These are phyloP conservation scores for Sebastolobus altivelis DNA, from an alignment of 2,797 vertebrate genomes.

Conservation along the genomic window DNA sequence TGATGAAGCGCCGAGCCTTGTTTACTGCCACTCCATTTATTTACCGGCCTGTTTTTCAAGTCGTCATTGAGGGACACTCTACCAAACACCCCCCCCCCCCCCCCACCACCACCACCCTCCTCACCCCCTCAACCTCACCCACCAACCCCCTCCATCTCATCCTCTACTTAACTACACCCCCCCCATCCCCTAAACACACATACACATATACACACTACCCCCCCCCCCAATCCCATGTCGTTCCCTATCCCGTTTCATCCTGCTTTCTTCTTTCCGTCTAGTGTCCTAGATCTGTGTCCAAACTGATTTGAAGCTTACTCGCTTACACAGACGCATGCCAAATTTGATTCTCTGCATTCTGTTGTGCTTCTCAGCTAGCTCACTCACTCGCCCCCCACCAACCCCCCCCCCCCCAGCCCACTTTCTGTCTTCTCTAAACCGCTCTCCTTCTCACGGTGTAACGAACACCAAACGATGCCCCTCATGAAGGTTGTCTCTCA, in stretches of 20 bases:
- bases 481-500: slow-evolving; percentile 60
- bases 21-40: slow-evolving; percentile 84
- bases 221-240: slow-evolving; percentile 71
- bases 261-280: slow-evolving; percentile 76
- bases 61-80: slow-evolving; percentile 80
- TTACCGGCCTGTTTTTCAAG: slow-evolving; percentile 81
- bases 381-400: slow-evolving; percentile 28
- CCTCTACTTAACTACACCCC: slow-evolving; percentile 55
- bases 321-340: slow-evolving; percentile 81
- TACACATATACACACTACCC: slow-evolving; percentile 53
- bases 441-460: slow-evolving; percentile 71
- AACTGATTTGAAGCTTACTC: slow-evolving; percentile 86
- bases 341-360: slow-evolving; percentile 84
- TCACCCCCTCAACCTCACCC: slow-evolving; percentile 49
- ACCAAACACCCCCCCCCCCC: slow-evolving; percentile 38
- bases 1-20: slow-evolving; percentile 79
- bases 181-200: slow-evolving; percentile 48
- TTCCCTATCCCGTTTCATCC: slow-evolving; percentile 80
- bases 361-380: slow-evolving; percentile 75
- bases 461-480: slow-evolving; percentile 66
- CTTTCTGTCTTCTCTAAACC: slow-evolving; percentile 62
- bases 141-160: slow-evolving; percentile 56
- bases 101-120: background rate
- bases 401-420: slow-evolving; percentile 7
- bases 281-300: slow-evolving; percentile 85